A percentile compares a stretch with the other conserved stretches of the same genome.
Conservation (phyloP, 2,113 vertebrate species). For the Phycodurus eques region DNA sequence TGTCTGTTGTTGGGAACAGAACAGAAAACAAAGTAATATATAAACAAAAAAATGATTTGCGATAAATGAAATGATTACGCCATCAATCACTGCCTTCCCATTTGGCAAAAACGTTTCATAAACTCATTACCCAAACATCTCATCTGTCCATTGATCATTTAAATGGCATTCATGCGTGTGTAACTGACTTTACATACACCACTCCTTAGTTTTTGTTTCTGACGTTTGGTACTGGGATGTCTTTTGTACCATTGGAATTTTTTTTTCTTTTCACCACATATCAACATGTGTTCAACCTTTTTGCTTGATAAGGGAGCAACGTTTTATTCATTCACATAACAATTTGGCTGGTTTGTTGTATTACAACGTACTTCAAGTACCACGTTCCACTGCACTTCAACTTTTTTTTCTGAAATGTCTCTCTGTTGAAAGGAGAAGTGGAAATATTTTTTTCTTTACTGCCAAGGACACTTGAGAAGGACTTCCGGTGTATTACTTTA, state of each 20-base stretch:
- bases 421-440: slow-evolving; percentile 43
- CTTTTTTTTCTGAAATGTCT: slow-evolving; percentile 29
- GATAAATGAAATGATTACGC: not conserved
- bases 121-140: slow-evolving; percentile 44
- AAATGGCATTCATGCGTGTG: not conserved
- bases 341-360: not conserved
- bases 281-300: slow-evolving; percentile 8
- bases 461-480: slow-evolving; percentile 32
- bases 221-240: not conserved
- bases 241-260: not conserved
- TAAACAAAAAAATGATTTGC: not conserved
- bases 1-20: not conserved
- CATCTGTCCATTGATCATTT: not conserved
- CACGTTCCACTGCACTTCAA: slow-evolving; percentile 13
- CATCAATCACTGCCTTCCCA: slow-evolving; percentile 12
- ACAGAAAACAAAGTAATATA: not conserved
- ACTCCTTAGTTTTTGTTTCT: slow-evolving; percentile 1
- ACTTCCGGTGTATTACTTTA: slow-evolving; percentile 12
- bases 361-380: not conserved
- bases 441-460: slow-evolving; percentile 31
- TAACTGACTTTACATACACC: not conserved
- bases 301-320: slow-evolving; percentile 1
- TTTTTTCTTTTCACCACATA: not conserved
- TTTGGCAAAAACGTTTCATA: slow-evolving; percentile 41
- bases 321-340: not conserved